These are phyloP conservation scores for Macroglossus sobrinus DNA, from an alignment of 2,113 vertebrate species.

Conservation along the genomic window DNA sequence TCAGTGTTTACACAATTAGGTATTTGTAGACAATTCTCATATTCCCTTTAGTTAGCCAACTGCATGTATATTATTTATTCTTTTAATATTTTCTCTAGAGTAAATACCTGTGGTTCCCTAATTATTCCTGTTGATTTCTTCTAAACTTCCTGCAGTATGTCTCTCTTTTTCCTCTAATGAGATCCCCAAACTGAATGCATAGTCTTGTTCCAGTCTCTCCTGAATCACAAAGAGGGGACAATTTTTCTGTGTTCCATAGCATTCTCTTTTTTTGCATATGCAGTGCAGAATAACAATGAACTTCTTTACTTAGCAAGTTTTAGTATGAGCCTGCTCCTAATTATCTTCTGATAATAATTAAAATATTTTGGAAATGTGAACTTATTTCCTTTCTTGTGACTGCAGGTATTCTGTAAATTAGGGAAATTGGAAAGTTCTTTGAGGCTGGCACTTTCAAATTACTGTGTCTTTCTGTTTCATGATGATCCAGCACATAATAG, in stretches of 20 bases:
- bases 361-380: slow-evolving; percentile 50
- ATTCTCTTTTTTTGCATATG: slow-evolving; percentile 26
- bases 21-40: slow-evolving; percentile 68
- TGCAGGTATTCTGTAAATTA: slow-evolving; percentile 8
- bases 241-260: slow-evolving; percentile 32
- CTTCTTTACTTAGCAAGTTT: slow-evolving; percentile 40
- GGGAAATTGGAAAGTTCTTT: slow-evolving; percentile 39
- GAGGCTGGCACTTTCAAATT: background rate
- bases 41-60: slow-evolving; percentile 64
- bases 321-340: slow-evolving; percentile 18
- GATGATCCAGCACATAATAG: background rate
- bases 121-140: slow-evolving; percentile 77
- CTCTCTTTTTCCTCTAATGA: slow-evolving; percentile 73
- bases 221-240: slow-evolving; percentile 64
- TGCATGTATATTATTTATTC: slow-evolving; percentile 67
- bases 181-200: slow-evolving; percentile 72
- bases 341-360: slow-evolving; percentile 46
- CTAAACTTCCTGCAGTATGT: slow-evolving; percentile 60
- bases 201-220: slow-evolving; percentile 55
- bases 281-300: slow-evolving; percentile 65
- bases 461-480: slow-evolving; percentile 3
- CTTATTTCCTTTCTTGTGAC: background rate
- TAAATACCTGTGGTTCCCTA: slow-evolving; percentile 71
- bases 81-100: slow-evolving; percentile 77
- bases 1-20: slow-evolving; percentile 56